Base-by-base conservation (phyloP, 1,140 invertebrate species). In the Sogatella furcifera region DNA sequence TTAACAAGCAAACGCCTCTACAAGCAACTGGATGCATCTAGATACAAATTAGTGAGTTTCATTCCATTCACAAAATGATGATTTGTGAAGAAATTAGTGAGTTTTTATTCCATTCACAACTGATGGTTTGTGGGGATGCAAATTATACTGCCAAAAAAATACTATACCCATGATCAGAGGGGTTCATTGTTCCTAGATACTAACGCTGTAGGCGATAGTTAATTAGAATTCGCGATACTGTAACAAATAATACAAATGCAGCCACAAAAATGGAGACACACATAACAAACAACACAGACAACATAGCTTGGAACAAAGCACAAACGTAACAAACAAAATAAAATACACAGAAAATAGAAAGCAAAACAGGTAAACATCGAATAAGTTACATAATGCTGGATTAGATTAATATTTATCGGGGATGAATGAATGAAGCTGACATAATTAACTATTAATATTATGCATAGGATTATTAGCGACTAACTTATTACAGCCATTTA, bases 161-260 rank as follows among this genome's bases (percentile, higher is more conserved):
- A 17, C 65, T 65, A 84, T 85, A 87, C 84, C 85, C 85, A 79
- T 85, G 84, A 79, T 88, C 84, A 70, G 84, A 85, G 72, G 83
- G 81, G 79, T 86, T 86, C 84, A 86, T 85, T 67, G 70, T 83
- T 70, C 69, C 68, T 65, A 62, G 52, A 21, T 38, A 43, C 21
- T 38, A 61, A 65, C 21, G 52, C 42, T 21, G 38, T 53, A 60
- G 34, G 13, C 42, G 21, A 64, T 21, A 57, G 19, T 28, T 31
- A 59, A 14, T 21, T 49, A 38, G 42, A 17, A 38, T 44, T 52
- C 53, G 46, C 42, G 52, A 38, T 61, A 57, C 55, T 55, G 59
- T 55, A 62, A 52, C 38, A 55, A 53, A 60, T 24, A 63, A 59
- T 34, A 63, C 49, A 60, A 56, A 43, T 41, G 55, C 28, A 56